These are phyloP conservation scores for Graptemys geographica DNA, from an alignment of 2,797 vertebrate genomes.

Conservation along the genomic window DNA sequence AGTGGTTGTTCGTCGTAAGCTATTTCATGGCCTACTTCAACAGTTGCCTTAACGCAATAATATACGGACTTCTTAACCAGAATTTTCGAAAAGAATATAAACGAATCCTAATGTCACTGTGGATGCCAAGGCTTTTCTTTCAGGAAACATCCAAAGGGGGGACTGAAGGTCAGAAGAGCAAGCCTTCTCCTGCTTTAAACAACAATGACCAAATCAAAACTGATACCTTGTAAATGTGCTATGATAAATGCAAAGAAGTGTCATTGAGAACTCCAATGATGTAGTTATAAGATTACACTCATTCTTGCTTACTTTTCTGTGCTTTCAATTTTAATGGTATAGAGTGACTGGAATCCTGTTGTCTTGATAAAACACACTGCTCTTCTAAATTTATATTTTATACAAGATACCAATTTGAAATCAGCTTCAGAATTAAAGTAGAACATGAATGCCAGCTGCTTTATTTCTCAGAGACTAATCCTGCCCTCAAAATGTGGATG, in stretches of 20 bases:
- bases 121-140: constrained; percentile 85
- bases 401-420: constrained; percentile 22
- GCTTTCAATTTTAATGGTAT: neutral
- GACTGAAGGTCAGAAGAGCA: constrained; percentile 85
- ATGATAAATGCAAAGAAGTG: neutral
- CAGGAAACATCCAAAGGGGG: constrained; percentile 85
- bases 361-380: constrained; percentile 48
- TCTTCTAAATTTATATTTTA: neutral
- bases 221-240: constrained; percentile 78
- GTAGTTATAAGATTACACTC: neutral
- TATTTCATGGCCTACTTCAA: constrained; percentile 95
- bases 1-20: constrained; percentile 89
- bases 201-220: constrained; percentile 87
- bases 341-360: constrained; percentile 23
- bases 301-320: constrained; percentile 5
- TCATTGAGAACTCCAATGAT: neutral
- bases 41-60: constrained; percentile 92
- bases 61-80: constrained; percentile 91
- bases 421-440: constrained; percentile 15
- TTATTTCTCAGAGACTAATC: constrained; percentile 33
- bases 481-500: neutral
- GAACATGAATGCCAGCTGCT: neutral
- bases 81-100: constrained; percentile 92
- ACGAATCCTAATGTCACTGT: constrained; percentile 85
- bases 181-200: constrained; percentile 87